A percentile compares a stretch with the other conserved stretches of the same genome.
Conservation (phyloP, 2,113 vertebrate species). For the Phyllostomus discolor region DNA sequence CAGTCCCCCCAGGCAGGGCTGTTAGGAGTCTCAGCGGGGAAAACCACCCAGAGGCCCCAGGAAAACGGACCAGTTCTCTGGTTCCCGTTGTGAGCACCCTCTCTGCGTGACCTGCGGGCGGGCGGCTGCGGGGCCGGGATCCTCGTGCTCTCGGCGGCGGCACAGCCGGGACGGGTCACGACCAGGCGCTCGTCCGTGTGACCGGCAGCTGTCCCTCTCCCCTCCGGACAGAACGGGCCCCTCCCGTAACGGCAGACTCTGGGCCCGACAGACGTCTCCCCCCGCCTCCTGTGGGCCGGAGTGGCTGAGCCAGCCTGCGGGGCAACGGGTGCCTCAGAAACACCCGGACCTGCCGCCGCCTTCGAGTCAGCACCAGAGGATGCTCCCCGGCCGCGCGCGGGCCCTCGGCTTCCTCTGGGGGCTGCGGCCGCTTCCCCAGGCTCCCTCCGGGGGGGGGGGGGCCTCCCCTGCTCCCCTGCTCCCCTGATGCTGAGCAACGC, state of each 20-base stretch:
- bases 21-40: neutral
- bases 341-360: neutral
- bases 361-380: neutral
- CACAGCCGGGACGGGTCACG: accelerated
- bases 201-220: neutral
- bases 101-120: neutral
- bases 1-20: neutral
- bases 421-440: neutral
- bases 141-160: neutral
- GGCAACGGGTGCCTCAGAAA: neutral
- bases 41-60: neutral
- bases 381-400: neutral
- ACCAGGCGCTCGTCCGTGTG: neutral
- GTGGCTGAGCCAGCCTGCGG: neutral
- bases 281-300: neutral
- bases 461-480: too few relatives aligned
- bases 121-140: neutral
- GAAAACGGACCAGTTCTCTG: neutral
- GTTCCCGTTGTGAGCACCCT: neutral
- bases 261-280: neutral
- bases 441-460: neutral
- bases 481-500: too few relatives aligned
- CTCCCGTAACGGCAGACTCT: neutral
- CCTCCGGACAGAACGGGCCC: neutral
- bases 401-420: neutral